Base-by-base conservation (phyloP, 2,888 invertebrate genomes). In the Philonicus albiceps region DNA sequence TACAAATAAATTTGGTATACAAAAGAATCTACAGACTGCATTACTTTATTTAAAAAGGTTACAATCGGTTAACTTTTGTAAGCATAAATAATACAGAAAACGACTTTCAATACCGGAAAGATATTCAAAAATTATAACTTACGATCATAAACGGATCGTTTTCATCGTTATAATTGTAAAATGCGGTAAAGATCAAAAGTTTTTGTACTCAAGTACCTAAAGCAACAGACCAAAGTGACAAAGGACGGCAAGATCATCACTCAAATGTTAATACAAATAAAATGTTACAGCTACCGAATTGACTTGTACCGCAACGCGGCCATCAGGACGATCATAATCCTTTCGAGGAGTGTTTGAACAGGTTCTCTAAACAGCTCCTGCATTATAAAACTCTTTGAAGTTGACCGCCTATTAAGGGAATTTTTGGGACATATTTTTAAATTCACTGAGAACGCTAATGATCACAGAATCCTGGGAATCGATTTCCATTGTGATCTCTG, bases 281-380 rank as follows among this genome's bases (percentile, higher is more conserved):
- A 64, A 64, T n/a, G 64, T 64, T 11, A 2, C 64, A 27, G 64
- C 64, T 64, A 64, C 64, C 64, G 64, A 64, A 64, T 64, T 64
- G 64, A 64, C 64, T 64, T 64, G 27, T 11, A 27, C 64, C 19
- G 4, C 64, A 64, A 19, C 27, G 64, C 64, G 64, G 6, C 49
- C 43, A 27, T 76, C 19, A 22, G 49, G 43, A 49, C 78, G 22
- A 43, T 16, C 22, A 53, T 78, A 78, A 78, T 78, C 78, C 78
- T 78, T 78, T 78, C 78, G 78, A 37, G 78, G 30, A 78, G 78
- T 78, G 78, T 78, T 78, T 78, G 49, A 78, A 78, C 78, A 78
- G 78, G 78, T 78, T 49, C 49, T 27, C 49, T 22, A 40, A 49
- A 49, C 49, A 40, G 78, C 53, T 49, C 27, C 49, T 27, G 78